Conservation (phyloP, 2,797 vertebrate genomes). For the Momotus momota region DNA sequence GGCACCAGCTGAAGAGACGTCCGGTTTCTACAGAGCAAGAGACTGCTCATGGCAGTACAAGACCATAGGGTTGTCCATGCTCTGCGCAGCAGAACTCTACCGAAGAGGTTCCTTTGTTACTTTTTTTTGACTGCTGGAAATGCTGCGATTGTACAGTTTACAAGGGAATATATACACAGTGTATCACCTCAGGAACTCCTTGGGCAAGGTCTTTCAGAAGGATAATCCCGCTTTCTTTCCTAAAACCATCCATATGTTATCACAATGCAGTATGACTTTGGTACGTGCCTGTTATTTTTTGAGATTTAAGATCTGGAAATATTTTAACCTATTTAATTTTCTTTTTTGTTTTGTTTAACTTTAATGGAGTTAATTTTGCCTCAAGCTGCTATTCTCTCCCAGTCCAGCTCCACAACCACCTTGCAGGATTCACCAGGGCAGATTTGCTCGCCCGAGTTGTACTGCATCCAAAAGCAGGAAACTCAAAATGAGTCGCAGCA, state of each 20-base stretch:
- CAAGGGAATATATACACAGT: not conserved
- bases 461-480: not conserved
- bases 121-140: not conserved
- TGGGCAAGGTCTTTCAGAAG: not conserved
- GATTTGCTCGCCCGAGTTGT: not conserved
- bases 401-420: not conserved
- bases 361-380: not conserved
- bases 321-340: not conserved
- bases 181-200: not conserved
- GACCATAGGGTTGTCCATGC: not conserved
- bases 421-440: not conserved
- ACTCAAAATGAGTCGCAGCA: not conserved
- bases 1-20: not conserved
- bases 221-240: not conserved
- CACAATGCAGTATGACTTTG: not conserved
- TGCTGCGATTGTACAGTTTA: not conserved
- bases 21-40: not conserved
- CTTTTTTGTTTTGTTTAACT: not conserved
- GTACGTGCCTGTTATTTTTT: not conserved
- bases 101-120: not conserved
- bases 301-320: not conserved
- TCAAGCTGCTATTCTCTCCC: not conserved
- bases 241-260: not conserved
- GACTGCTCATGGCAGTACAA: rapidly evolving
- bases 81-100: not conserved